Evolutionary conservation across 30 jellyfish, hydroid and myxozoan genomes (phyloP).

Genomic region (Pseudorhiza aurosa): DNA sequence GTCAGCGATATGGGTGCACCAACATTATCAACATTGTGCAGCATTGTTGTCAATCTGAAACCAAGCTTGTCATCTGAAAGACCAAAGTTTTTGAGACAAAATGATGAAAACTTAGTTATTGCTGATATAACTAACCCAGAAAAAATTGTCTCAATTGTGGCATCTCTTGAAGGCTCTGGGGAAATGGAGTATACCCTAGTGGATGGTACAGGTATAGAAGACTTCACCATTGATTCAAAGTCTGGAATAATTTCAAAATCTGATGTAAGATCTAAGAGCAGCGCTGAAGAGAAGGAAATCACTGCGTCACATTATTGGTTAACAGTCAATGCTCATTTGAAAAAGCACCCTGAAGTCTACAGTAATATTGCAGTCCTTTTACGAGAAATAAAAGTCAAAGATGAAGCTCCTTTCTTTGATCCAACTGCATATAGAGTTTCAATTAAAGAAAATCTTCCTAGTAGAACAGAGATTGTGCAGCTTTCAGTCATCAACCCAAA

Average conservation of each 20-base stretch:
- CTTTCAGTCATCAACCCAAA: constrained; percentile 64
- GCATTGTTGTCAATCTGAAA: constrained; percentile 25
- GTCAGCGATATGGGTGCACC: constrained; percentile 73
- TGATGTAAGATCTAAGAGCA: background rate
- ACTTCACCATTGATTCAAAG: constrained; percentile 56
- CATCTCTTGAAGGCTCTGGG: constrained; percentile 55
- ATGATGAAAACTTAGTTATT: constrained; percentile 33
- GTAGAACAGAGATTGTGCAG: constrained; percentile 50
- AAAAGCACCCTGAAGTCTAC: constrained; percentile 64
- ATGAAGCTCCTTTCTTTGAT: constrained; percentile 56
- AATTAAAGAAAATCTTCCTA: constrained; percentile 58
- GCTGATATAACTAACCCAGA: background rate
- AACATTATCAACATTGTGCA: constrained; percentile 41
- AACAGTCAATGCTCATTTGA: constrained; percentile 90
- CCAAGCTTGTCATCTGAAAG: constrained; percentile 39
- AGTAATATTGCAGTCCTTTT: constrained; percentile 77
- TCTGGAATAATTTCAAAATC: constrained; percentile 36
- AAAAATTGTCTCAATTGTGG: background rate
- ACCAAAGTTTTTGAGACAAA: constrained; percentile 43
- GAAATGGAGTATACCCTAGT: constrained; percentile 72
- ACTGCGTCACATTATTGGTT: constrained; percentile 72
- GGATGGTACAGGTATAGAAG: constrained; percentile 94
- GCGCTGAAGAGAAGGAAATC: background rate
- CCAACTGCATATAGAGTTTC: constrained; percentile 70
- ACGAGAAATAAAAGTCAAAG: background rate